phyloP scores from a whole-genome alignment of 2,888 invertebrate species.

The Lasioglossum villosulum region DNA sequence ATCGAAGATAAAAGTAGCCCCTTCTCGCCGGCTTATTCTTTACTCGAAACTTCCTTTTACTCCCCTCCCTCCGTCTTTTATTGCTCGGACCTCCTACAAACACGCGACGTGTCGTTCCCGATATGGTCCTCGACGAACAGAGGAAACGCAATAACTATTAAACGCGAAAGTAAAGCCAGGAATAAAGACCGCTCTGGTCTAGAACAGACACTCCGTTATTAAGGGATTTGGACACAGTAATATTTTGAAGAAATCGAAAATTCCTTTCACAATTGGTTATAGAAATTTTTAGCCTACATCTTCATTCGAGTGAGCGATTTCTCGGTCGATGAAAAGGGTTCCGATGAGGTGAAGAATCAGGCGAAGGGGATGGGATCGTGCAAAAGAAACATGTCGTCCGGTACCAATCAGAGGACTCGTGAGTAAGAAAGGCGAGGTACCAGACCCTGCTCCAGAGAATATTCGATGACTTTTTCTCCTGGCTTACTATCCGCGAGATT shows the following conservation, averaged over 20 bases:
- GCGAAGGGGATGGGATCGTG: not conserved
- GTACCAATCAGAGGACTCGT: not conserved
- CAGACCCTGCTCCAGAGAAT: not conserved
- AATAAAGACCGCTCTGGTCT: slow-evolving; percentile 7
- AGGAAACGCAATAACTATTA: slow-evolving; percentile 17
- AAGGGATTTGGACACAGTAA: not conserved
- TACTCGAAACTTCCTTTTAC: slow-evolving; percentile 21
- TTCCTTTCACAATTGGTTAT: no score
- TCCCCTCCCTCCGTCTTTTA: slow-evolving; percentile 20
- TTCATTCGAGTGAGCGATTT: not conserved
- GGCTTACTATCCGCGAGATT: not conserved
- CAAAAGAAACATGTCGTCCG: not conserved
- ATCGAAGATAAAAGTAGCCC: slow-evolving; percentile 42
- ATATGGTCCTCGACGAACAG: slow-evolving; percentile 3
- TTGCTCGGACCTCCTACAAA: slow-evolving; percentile 19
- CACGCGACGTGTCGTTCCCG: slow-evolving; percentile 26
- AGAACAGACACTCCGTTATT: not conserved
- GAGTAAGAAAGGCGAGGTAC: not conserved
- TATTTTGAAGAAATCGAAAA: no score
- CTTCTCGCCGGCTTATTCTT: slow-evolving; percentile 35
- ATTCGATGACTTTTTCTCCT: not conserved
- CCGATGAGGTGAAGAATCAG: not conserved
- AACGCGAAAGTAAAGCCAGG: slow-evolving; percentile 1
- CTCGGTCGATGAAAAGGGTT: not conserved
- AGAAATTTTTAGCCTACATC: no score